A percentile compares a stretch with the other conserved stretches of the same genome.
Conservation (phyloP, 2,888 invertebrate genomes). For the Dynastes grantii region DNA sequence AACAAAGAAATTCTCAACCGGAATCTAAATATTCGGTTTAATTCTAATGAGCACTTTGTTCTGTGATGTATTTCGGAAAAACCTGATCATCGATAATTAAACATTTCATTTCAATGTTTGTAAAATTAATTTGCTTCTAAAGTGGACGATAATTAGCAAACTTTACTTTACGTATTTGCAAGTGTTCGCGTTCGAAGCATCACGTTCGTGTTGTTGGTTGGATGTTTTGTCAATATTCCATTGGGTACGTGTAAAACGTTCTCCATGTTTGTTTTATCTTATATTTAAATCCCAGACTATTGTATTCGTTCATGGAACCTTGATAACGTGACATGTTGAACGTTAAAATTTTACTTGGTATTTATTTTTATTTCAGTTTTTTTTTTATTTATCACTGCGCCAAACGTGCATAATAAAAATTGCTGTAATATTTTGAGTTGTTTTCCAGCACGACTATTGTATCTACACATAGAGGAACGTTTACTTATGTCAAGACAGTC, state of each 20-base stretch:
- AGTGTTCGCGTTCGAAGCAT: background rate
- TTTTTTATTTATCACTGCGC: too few species aligned
- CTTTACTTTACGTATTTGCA: conserved; percentile 26
- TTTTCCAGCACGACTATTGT: too few species aligned
- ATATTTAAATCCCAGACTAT: background rate
- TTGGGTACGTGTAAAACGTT: background rate
- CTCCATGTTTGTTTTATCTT: background rate
- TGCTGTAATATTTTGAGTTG: too few species aligned
- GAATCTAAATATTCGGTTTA: background rate
- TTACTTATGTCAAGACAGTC: too few species aligned
- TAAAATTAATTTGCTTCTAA: background rate
- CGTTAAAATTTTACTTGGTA: too few species aligned
- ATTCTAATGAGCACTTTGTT: background rate
- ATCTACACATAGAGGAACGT: too few species aligned
- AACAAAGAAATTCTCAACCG: background rate
- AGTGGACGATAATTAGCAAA: conserved; percentile 26
- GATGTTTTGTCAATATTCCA: conserved; percentile 30
- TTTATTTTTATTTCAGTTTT: background rate
- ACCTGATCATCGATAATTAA: conserved; percentile 1
- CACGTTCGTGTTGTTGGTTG: background rate
- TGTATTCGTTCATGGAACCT: background rate
- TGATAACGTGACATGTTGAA: too few species aligned
- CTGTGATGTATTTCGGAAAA: background rate
- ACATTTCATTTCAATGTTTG: background rate
- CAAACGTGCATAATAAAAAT: too few species aligned